These are phyloP conservation scores for Ariopsis seemanni DNA, from an alignment of 2,113 vertebrate genomes.

Conservation along the genomic window DNA sequence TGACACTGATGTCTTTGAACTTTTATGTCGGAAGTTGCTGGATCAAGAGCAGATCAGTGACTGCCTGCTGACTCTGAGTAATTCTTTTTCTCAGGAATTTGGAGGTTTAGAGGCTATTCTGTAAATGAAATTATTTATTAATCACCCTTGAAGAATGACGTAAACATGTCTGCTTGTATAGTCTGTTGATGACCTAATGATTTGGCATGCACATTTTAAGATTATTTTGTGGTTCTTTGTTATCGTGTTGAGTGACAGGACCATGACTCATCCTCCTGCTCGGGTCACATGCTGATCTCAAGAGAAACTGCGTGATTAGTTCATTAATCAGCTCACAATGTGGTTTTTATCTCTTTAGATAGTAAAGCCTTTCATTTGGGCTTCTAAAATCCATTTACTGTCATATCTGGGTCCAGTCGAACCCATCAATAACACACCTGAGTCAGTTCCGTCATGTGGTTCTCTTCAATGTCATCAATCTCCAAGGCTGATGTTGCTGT, in stretches of 20 bases:
- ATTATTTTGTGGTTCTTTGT: neutral
- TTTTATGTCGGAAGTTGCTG: neutral
- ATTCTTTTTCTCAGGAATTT: neutral
- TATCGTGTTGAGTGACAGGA: neutral
- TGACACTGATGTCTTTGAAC: neutral
- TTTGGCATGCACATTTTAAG: too few relatives aligned
- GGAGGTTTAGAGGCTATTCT: neutral
- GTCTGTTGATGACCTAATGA: neutral
- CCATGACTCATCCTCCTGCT: neutral
- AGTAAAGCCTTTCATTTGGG: neutral
- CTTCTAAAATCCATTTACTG: conserved; percentile 4
- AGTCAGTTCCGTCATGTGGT: neutral
- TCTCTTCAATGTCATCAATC: neutral
- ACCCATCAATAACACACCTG: conserved; percentile 5
- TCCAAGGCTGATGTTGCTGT: neutral
- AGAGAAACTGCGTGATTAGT: neutral
- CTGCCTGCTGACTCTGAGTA: neutral
- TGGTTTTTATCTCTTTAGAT: conserved; percentile 7
- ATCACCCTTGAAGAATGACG: neutral
- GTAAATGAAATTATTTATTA: neutral
- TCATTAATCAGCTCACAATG: conserved; percentile 13
- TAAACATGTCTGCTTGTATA: neutral
- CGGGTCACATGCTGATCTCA: neutral
- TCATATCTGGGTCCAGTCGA: neutral
- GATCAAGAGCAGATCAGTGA: neutral